Evolutionary conservation across 2,113 vertebrate genomes (phyloP), one percentile per base, ranked within the genome.

Genomic region (Chionodraco myersi): DNA sequence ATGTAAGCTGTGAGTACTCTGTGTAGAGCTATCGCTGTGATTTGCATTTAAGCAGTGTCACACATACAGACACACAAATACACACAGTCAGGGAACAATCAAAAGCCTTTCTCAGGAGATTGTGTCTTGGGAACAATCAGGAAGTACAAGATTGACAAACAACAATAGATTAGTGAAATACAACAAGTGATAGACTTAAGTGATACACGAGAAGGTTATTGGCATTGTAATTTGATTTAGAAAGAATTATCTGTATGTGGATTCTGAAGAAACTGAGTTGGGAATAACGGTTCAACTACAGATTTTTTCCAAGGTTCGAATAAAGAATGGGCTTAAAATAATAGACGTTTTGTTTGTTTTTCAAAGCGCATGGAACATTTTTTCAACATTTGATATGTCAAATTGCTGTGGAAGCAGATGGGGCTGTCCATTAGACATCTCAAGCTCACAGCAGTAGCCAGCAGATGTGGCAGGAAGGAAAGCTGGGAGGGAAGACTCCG

Each of bases 381-480:
- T 61, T 59, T 57, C 36, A 52, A 47, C 45, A 54, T 48, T 30
- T 71, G 68, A 73, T 67, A 73, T 68, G 62, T 78, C 61, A 71
- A 64, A 75, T 61, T 79, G 58, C 60, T 83, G 18, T 69, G 47
- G 34, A 77, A 82, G 79, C 91, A 93, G 89, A 92, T 92, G 91
- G 81, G 84, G 52, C 80, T 84, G 89, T 90, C 86, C 84, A 71
- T 92, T 92, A 89, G 61, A 30, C 72, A 80, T 72, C 69, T 58
- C 18, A 21, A 41, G 45, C 82, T 89, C 84, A 71, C 88, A 90
- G 90, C 88, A 89, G 89, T 84, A 84, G 86, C 79, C 72, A 80
- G 78, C 90, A 92, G 86, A 93, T 92, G 92, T 88, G 84, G 86
- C 89, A 89, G 83, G 81, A 86, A 88, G 87, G 84, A 84, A 86